Evolutionary conservation across 2,888 invertebrate species (phyloP).

Genomic region (Thecocarcelia acutangulata): DNA sequence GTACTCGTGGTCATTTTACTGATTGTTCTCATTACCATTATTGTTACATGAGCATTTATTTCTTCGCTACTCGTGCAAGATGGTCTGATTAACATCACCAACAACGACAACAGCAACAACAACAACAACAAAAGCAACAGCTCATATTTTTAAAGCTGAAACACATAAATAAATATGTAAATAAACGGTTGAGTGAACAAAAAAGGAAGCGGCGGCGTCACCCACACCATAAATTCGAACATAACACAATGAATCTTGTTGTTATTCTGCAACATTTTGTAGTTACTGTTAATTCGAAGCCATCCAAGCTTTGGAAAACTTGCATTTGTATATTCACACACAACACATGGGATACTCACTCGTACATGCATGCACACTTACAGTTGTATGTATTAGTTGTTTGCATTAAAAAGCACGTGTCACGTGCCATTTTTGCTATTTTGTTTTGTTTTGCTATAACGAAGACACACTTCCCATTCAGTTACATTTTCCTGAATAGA

Average conservation of each 20-base stretch:
- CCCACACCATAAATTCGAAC: not conserved
- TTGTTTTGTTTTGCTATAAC: conserved; percentile 30
- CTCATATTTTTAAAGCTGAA: no score
- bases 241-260: not conserved
- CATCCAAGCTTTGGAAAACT: not conserved
- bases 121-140: conserved; percentile 40
- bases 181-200: conserved; percentile 24
- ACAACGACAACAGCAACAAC: no score
- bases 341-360: not conserved
- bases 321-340: conserved; percentile 18
- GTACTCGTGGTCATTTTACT: not conserved
- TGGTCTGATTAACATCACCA: conserved; percentile 51
- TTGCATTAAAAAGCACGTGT: conserved; percentile 55
- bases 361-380: not conserved
- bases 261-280: not conserved
- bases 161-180: not conserved
- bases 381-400: conserved; percentile 14
- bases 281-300: conserved; percentile 28
- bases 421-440: conserved; percentile 60
- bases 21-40: conserved; percentile 26
- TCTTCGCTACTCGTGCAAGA: conserved; percentile 1
- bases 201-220: conserved; percentile 10
- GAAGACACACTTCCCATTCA: not conserved
- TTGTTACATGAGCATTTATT: conserved; percentile 12
- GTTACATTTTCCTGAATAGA: conserved; percentile 7